These are phyloP conservation scores for Drosophila parthenogenetica DNA, from an alignment of 2,888 invertebrate species.

Conservation along the genomic window DNA sequence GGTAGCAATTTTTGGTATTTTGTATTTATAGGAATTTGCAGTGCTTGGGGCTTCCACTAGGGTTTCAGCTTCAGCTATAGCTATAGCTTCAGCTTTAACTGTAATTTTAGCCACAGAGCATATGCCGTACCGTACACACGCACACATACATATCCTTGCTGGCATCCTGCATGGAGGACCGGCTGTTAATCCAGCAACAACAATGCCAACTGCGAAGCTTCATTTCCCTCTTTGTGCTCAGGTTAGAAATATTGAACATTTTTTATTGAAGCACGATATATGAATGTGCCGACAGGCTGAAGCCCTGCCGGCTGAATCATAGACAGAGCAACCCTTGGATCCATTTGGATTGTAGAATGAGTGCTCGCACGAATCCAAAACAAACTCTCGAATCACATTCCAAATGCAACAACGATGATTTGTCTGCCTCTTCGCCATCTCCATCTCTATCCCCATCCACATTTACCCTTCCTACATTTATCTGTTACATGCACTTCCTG, in stretches of 20 bases:
- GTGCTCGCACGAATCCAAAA: conserved; percentile 42
- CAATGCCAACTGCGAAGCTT: conserved; percentile 40
- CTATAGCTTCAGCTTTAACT: conserved; percentile 21
- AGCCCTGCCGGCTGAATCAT: conserved; percentile 4
- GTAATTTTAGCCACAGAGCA: conserved; percentile 38
- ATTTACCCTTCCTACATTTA: neutral
- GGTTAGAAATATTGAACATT: conserved; percentile 75
- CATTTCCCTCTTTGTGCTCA: conserved; percentile 32
- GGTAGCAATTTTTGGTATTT: conserved; percentile 65
- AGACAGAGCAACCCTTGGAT: conserved; percentile 10
- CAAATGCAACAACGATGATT: conserved; percentile 41
- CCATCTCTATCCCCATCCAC: neutral
- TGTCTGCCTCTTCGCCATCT: neutral
- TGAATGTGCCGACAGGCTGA: conserved; percentile 53
- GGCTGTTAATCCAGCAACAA: conserved; percentile 69
- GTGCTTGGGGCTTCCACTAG: conserved; percentile 23
- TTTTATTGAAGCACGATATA: conserved; percentile 68
- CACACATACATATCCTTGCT: conserved; percentile 20
- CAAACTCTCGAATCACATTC: conserved; percentile 69
- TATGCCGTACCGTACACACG: conserved; percentile 54
- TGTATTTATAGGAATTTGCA: conserved; percentile 51
- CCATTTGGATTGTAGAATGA: conserved; percentile 14
- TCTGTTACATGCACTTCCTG: neutral
- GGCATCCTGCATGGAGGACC: conserved; percentile 22
- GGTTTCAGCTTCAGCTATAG: conserved; percentile 8